Evolutionary conservation across 1,140 invertebrate genomes (phyloP).

Genomic region (Ceratoteleas bidentatus): DNA sequence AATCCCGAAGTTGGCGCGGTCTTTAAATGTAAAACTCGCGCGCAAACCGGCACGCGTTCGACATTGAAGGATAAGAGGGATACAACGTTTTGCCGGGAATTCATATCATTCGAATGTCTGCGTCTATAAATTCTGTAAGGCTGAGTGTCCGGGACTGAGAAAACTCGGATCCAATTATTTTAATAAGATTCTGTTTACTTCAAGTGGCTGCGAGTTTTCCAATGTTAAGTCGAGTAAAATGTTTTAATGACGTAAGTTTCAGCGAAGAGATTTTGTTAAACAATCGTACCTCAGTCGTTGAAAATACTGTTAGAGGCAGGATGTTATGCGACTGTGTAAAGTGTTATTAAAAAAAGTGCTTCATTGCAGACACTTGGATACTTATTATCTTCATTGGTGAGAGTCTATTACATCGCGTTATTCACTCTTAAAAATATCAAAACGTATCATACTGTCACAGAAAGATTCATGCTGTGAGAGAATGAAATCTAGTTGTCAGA

Average conservation of each 20-base stretch:
- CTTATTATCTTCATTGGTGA: too few relatives aligned
- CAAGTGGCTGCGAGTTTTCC: conserved; percentile 2
- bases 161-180: conserved; percentile 23
- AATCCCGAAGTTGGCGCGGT: neutral
- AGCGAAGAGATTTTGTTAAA: conserved; percentile 3
- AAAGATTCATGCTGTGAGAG: too few relatives aligned
- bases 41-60: neutral
- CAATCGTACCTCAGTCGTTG: neutral
- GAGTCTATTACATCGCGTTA: too few relatives aligned
- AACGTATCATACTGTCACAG: too few relatives aligned
- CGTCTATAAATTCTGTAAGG: neutral
- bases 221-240: conserved; percentile 13
- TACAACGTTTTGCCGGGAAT: conserved; percentile 3
- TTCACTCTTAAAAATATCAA: too few relatives aligned
- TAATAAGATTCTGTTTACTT: conserved; percentile 28
- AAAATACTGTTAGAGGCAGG: too few relatives aligned
- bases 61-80: neutral
- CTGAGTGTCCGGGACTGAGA: neutral
- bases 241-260: conserved; percentile 22
- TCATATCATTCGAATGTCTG: conserved; percentile 1
- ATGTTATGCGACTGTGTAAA: too few relatives aligned
- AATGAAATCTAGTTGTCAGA: too few relatives aligned
- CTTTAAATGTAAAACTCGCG: neutral
- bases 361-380: too few relatives aligned
- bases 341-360: too few relatives aligned